Evolutionary conservation across 2,888 invertebrate genomes (phyloP).

Genomic region (Argyra leucocephala): DNA sequence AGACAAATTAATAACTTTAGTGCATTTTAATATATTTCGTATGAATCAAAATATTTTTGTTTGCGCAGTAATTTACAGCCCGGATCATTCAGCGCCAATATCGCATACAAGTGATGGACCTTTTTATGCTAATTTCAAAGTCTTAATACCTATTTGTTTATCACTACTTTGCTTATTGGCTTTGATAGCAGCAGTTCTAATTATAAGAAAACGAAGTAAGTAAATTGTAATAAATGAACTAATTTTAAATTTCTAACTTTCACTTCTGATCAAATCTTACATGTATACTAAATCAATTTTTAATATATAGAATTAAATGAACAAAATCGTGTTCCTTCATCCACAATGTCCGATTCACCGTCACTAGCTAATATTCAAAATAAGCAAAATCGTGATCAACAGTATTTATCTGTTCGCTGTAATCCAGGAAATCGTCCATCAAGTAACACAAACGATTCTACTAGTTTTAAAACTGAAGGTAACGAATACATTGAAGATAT

Average conservation of each 20-base stretch:
- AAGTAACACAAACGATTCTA: slow-evolving; percentile 45
- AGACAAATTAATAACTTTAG: slow-evolving; percentile 32
- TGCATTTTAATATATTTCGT: neutral
- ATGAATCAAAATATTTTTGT: slow-evolving; percentile 11
- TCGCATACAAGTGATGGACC: slow-evolving; percentile 57
- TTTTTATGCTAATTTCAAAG: slow-evolving; percentile 55
- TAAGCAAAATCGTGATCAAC: slow-evolving; percentile 69
- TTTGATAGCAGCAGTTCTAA: slow-evolving; percentile 58
- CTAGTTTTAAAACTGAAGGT: slow-evolving; percentile 48
- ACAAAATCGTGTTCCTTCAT: slow-evolving; percentile 42
- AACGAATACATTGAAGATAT: slow-evolving; percentile 84
- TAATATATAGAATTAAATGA: slow-evolving; percentile 42
- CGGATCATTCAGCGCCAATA: slow-evolving; percentile 57
- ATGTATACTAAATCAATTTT: neutral
- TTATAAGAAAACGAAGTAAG: slow-evolving; percentile 62
- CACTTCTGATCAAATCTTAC: neutral
- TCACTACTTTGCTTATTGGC: slow-evolving; percentile 58
- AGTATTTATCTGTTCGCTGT: slow-evolving; percentile 62
- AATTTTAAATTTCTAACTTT: no score
- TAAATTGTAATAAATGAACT: slow-evolving; percentile 19
- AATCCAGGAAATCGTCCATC: slow-evolving; percentile 47
- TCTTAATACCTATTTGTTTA: slow-evolving; percentile 55
- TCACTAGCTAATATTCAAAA: slow-evolving; percentile 70
- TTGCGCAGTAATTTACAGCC: slow-evolving; percentile 48
- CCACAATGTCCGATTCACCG: slow-evolving; percentile 61